phyloP scores from a whole-genome alignment of 2,888 invertebrate species.

The Orthosia gracilis region DNA sequence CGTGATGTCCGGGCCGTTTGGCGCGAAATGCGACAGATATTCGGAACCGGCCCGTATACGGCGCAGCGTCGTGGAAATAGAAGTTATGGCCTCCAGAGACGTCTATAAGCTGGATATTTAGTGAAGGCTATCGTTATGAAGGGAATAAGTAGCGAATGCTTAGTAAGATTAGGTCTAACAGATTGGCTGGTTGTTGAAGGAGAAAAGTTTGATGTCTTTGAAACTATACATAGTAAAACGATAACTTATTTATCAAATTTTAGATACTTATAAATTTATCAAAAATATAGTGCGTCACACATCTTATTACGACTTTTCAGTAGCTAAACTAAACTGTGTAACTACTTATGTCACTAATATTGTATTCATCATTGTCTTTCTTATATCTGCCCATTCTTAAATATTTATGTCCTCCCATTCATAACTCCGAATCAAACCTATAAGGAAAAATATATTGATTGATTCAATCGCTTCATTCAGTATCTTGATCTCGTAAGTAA shows the following conservation, averaged over 20 bases:
- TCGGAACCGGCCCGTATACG: constrained; percentile 56
- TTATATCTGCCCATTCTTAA: constrained; percentile 20
- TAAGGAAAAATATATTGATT: constrained; percentile 43
- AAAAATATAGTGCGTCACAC: too few relatives aligned
- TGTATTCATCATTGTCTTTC: not conserved
- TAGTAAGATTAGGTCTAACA: not conserved
- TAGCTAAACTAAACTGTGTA: too few relatives aligned
- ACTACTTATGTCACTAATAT: not conserved
- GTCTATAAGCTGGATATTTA: constrained; percentile 37
- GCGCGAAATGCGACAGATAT: constrained; percentile 68
- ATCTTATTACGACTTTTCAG: too few relatives aligned
- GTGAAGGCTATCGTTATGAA: constrained; percentile 28
- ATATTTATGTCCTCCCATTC: constrained; percentile 23
- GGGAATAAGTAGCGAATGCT: constrained; percentile 23
- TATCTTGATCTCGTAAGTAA: constrained; percentile 40
- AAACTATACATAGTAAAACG: not conserved
- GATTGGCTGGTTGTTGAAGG: not conserved
- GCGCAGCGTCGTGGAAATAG: constrained; percentile 59
- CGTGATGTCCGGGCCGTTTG: constrained; percentile 71
- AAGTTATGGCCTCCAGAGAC: constrained; percentile 59
- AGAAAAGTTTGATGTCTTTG: not conserved
- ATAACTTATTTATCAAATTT: not conserved
- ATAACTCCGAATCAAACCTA: constrained; percentile 15
- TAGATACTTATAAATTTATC: too few relatives aligned
- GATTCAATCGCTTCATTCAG: constrained; percentile 38